Base-by-base conservation (phyloP, 2,888 invertebrate species). In the Caenorhabditis plicata region DNA sequence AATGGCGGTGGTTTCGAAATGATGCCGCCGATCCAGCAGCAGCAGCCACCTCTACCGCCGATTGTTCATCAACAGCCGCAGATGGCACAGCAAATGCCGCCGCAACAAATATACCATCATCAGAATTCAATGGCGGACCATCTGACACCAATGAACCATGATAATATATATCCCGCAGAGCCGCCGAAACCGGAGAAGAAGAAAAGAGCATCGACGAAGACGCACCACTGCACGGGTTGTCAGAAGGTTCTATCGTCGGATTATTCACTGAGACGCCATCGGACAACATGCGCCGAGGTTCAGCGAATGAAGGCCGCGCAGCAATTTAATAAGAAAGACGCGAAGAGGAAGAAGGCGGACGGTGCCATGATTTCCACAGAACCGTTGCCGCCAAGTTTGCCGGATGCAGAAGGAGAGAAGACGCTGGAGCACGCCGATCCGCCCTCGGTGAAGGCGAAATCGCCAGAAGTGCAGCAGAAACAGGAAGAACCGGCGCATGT, bases 221-320 rank as follows among this genome's bases (percentile, higher is more conserved):
- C 33, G 4, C 46, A 46, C 27, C 23, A 11, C 15, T 60, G 60
- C 35, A 17, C 46, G 2, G 60, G 49, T 19, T 60, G 60, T 23
- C 38, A 44, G 2, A 40, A 40, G 13, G 19, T 40, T 3, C 15
- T 40, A 8, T 40, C 40, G 11, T 54, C 65, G 1, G 65, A 61
- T 31, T 62, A 65, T 31, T 53, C 61, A 1, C 48, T 65, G 0
- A 23, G 61, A 33, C 29, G 65, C 20, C 65, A 65, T 40, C 50
- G 61, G 4, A 32, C 27, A 3, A 40, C 32, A 0, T 65, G 65
- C 15, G 20, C 38, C 4, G 42, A 53, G 13, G 42, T 44, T 4
- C 26, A 40, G 27, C 26, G 13, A 17, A 22, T 22, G 26, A 26
- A 40, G 27, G 40, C 40, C n/a, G 27, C n/a, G n/a, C n/a, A n/a